Percentiles rank a stretch among this genome's conserved stretches.
These are phyloP conservation scores for Drosophila pallidifrons DNA, from an alignment of 1,140 invertebrate species.

Conservation along the genomic window DNA sequence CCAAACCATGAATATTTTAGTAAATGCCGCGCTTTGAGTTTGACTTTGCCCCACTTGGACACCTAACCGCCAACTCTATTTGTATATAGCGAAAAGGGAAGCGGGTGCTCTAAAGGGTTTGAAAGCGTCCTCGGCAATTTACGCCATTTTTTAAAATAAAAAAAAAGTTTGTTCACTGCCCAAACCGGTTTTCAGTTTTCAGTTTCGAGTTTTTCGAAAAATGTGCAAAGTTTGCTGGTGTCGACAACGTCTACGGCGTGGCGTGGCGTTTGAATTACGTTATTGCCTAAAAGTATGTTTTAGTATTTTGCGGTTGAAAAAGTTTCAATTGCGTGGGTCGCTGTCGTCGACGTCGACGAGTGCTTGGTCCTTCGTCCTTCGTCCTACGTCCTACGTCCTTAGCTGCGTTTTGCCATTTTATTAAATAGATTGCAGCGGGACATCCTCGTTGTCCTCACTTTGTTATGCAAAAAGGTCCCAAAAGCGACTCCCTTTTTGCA, in stretches of 20 bases:
- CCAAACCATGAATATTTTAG: conserved; percentile 80
- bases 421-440: conserved; percentile 76
- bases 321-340: conserved; percentile 80
- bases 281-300: conserved; percentile 79
- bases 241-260: conserved; percentile 61
- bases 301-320: conserved; percentile 81
- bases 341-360: conserved; percentile 9
- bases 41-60: conserved; percentile 62
- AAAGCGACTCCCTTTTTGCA: conserved; percentile 27
- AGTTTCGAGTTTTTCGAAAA: conserved; percentile 62
- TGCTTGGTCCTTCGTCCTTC: no score
- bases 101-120: conserved; percentile 32
- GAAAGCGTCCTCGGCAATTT: conserved; percentile 61
- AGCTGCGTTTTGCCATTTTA: conserved; percentile 57
- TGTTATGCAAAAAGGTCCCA: conserved; percentile 69
- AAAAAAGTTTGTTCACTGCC: conserved; percentile 51
- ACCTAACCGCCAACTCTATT: conserved; percentile 61
- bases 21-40: conserved; percentile 79
- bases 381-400: conserved; percentile 6
- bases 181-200: conserved; percentile 47
- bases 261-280: conserved; percentile 74
- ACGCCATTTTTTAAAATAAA: conserved; percentile 66
- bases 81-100: conserved; percentile 8
- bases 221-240: conserved; percentile 74
- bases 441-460: conserved; percentile 55